Conservation (phyloP, 2,797 vertebrate genomes). For the Sebastes oblongus region DNA sequence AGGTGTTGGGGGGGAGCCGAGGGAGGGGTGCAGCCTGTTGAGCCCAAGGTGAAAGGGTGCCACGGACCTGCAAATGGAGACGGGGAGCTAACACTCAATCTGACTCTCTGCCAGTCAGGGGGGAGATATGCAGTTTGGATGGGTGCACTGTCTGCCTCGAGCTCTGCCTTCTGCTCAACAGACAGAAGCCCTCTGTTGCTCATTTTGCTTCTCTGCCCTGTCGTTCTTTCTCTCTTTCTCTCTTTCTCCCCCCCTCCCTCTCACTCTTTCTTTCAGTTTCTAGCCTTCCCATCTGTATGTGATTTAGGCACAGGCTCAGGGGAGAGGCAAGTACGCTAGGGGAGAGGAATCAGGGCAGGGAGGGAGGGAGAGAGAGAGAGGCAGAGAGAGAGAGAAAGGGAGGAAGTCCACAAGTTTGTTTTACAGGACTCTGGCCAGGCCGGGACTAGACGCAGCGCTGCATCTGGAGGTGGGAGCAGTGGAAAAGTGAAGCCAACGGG, state of each 20-base stretch:
- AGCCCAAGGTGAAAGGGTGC: constrained; percentile 85
- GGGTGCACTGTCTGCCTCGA: constrained; percentile 67
- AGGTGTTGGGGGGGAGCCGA: constrained; percentile 17
- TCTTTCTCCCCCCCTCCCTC: constrained; percentile 39
- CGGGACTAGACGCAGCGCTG: constrained; percentile 52
- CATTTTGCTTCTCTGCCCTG: constrained; percentile 54
- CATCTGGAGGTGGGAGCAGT: constrained; percentile 81
- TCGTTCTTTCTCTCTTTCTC: constrained; percentile 46
- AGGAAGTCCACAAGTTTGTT: constrained; percentile 79
- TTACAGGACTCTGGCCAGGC: constrained; percentile 62
- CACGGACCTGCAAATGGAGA: constrained; percentile 76
- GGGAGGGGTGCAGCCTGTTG: constrained; percentile 74
- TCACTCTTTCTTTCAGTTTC: constrained; percentile 63
- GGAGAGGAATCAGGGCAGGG: constrained; percentile 60
- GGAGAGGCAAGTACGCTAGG: constrained; percentile 75
- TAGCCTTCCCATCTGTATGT: constrained; percentile 84
- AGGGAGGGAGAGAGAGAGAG: constrained; percentile 41
- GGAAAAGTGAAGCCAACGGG: constrained; percentile 69
- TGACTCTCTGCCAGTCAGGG: constrained; percentile 75
- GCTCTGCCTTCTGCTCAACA: constrained; percentile 26
- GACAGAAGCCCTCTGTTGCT: constrained; percentile 54
- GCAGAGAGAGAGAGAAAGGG: constrained; percentile 13
- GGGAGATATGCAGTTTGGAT: constrained; percentile 69
- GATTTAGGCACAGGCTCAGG: constrained; percentile 80
- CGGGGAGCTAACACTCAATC: constrained; percentile 70